phyloP scores from a whole-genome alignment of 30 jellyfish, hydroid and myxozoan genomes.

The Pseudorhiza aurosa region DNA sequence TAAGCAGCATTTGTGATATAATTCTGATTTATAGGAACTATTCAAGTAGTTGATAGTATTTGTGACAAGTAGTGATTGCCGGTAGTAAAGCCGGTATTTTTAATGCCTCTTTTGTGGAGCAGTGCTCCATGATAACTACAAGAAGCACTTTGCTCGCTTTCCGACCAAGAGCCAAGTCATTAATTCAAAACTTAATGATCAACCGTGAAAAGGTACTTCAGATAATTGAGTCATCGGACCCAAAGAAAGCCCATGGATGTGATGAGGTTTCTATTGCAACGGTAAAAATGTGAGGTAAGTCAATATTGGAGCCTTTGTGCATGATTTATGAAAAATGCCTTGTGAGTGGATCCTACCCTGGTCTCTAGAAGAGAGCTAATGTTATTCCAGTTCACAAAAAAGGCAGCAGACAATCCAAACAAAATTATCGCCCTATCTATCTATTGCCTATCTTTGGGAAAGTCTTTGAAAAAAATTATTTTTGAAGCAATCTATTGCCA shows the following conservation, averaged over 20 bases:
- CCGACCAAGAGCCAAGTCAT: not conserved
- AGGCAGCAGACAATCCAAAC: conserved; percentile 23
- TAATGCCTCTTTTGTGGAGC: not conserved
- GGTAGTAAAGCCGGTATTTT: not conserved
- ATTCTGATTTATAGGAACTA: not conserved
- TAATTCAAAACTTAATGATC: not conserved
- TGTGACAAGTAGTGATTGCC: too few relatives aligned
- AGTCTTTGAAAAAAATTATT: not conserved
- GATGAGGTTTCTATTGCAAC: not conserved
- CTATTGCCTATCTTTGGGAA: conserved; percentile 3
- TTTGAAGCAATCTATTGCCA: conserved; percentile 15
- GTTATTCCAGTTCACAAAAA: conserved; percentile 57
- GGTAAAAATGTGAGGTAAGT: not conserved
- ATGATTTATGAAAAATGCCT: conserved; percentile 27
- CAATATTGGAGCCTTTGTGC: conserved; percentile 36
- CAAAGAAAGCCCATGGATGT: not conserved
- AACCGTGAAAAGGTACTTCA: not conserved
- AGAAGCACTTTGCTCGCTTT: not conserved
- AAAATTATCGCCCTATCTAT: not conserved
- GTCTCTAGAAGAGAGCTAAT: conserved; percentile 48
- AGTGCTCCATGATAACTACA: not conserved
- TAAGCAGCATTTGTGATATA: not conserved
- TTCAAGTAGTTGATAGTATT: not conserved
- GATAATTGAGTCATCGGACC: not conserved
- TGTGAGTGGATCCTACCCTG: conserved; percentile 31